Evolutionary conservation across 2,797 vertebrate species (phyloP), one percentile per base, ranked within the genome.

Genomic region (Enteromius unitaeniatus): DNA sequence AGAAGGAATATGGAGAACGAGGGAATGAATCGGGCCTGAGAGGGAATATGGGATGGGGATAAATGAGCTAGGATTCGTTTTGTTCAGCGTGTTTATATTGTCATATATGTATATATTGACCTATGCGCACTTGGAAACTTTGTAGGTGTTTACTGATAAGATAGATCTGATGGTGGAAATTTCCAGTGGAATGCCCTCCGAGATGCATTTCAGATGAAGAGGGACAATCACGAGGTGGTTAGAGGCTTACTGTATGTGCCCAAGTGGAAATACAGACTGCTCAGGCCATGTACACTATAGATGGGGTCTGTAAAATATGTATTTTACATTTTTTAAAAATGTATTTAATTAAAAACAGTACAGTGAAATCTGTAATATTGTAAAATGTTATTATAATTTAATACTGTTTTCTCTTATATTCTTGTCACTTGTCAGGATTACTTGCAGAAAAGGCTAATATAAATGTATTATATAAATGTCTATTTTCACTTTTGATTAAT

Each of bases 1-100:
- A 86, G 83, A 79, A 82, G 82, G 81, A 86, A 81, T 72, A 84
- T 83, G 21, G 78, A 76, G 83, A 85, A 67, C 0, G 42, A 85
- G 47, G 78, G 37, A 73, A 74, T 37, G 72, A 80, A 79, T 19
- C 40, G 64, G 81, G 47, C 11, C 21, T 74, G 40, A 64, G 74
- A 78, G 74, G 67, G 49, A 87, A 87, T 87, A 51, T 83, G 82
- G 87, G 83, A 81, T 40, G 68, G 64, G 75, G 69, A 45, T 11
- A 82, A 85, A 81, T 87, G 47, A 42, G 53, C 60, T 64, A 15
- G 8, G 42, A 60, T 81, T 76, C 8, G n/a, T 6, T 81, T 62
- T 73, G 34, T 64, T 13, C 6, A 26, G 26, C 28, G 1, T 14
- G 19, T 15, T 74, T 74, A 21, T 64, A n/a, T 15, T 15, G 31